A percentile compares a stretch with the other conserved stretches of the same genome.
Conservation (phyloP, 2,888 invertebrate species). For the Tachina fera region DNA sequence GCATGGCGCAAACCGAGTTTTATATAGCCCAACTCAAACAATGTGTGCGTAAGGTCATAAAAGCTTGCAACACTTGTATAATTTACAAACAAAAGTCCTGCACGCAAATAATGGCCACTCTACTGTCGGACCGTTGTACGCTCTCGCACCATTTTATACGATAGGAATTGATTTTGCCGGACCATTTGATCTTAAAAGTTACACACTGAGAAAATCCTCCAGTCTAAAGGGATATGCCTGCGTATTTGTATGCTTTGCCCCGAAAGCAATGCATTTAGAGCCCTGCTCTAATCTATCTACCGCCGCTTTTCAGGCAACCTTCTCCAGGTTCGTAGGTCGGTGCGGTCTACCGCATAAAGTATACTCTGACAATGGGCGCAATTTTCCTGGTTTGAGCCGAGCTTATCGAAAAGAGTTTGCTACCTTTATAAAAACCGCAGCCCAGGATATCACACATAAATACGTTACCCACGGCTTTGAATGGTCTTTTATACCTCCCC, state of each 20-base stretch:
- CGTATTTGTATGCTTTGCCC: conserved; percentile 10
- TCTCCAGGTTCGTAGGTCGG: conserved; percentile 29
- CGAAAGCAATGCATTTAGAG: conserved; percentile 30
- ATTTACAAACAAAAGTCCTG: too few relatives aligned
- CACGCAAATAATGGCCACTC: too few relatives aligned
- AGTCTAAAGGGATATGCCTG: not conserved
- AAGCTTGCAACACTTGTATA: too few relatives aligned
- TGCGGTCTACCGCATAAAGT: conserved; percentile 28
- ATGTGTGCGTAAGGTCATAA: too few relatives aligned
- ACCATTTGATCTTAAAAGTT: conserved; percentile 19
- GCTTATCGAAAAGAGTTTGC: not conserved
- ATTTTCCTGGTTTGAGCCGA: conserved; percentile 15
- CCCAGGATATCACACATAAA: conserved; percentile 2
- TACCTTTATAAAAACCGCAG: not conserved
- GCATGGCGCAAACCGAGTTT: too few relatives aligned
- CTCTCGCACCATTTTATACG: too few relatives aligned
- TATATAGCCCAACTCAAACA: too few relatives aligned
- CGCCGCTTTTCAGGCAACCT: conserved; percentile 25
- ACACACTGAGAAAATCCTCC: too few relatives aligned
- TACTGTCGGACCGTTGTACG: too few relatives aligned
- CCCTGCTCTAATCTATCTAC: too few relatives aligned
- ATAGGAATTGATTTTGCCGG: too few relatives aligned
- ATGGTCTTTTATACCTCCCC: conserved; percentile 53
- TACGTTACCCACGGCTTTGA: conserved; percentile 43
- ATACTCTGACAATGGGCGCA: not conserved